These are phyloP conservation scores for Drosophila carrolli DNA, from an alignment of 1,140 invertebrate species.

Conservation along the genomic window DNA sequence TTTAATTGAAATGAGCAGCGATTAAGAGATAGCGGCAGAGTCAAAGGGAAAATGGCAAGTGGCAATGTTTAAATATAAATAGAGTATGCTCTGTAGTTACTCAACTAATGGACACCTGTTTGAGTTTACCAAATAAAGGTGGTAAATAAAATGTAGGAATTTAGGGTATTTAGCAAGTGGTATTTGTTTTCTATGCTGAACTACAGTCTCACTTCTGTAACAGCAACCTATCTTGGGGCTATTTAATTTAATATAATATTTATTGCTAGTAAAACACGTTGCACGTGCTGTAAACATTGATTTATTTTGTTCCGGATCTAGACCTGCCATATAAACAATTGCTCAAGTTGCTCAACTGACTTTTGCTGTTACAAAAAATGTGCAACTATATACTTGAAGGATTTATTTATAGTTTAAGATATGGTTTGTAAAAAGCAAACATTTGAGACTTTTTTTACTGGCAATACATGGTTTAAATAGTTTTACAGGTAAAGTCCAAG, in stretches of 20 bases:
- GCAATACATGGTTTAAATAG: too few relatives aligned
- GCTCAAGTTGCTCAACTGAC: too few relatives aligned
- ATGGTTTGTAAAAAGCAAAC: too few relatives aligned
- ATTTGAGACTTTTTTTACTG: too few relatives aligned
- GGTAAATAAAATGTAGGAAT: not conserved
- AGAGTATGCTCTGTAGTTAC: not conserved
- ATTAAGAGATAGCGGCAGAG: slow-evolving; percentile 31
- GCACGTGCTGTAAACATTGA: too few relatives aligned
- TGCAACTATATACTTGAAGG: too few relatives aligned
- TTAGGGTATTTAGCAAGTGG: not conserved
- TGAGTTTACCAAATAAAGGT: not conserved
- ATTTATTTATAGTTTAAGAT: too few relatives aligned
- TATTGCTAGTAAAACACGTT: too few relatives aligned
- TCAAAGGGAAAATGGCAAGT: slow-evolving; percentile 22
- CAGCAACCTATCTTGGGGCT: not conserved
- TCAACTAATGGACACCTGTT: slow-evolving; percentile 2
- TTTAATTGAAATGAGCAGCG: slow-evolving; percentile 39
- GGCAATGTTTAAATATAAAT: not conserved
- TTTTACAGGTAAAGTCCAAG: too few relatives aligned
- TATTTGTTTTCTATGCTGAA: not conserved
- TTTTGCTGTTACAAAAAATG: too few relatives aligned
- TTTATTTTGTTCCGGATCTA: too few relatives aligned
- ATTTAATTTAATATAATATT: not conserved
- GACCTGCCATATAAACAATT: too few relatives aligned
- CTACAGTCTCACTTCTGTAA: not conserved